A percentile compares a stretch with the other conserved stretches of the same genome.
Conservation (phyloP, 2,888 invertebrate genomes). For the Andrena bucephala region DNA sequence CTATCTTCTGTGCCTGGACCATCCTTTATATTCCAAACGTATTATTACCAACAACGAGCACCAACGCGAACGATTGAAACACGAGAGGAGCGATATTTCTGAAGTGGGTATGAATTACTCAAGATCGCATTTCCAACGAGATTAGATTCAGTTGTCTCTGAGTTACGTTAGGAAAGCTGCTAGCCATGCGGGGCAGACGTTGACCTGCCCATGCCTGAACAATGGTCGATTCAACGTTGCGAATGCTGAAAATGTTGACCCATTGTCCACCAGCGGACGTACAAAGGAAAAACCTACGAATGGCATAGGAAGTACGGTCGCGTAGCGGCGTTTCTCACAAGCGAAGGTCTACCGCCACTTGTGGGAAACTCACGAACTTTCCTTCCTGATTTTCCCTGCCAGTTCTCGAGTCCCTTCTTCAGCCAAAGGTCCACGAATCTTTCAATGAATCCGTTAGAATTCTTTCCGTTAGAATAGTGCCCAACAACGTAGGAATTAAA, state of each 20-base stretch:
- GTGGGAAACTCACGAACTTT: slow-evolving; percentile 52
- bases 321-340: slow-evolving; percentile 54
- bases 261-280: slow-evolving; percentile 63
- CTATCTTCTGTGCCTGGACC: not conserved
- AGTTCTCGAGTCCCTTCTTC: slow-evolving; percentile 2
- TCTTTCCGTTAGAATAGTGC: not conserved
- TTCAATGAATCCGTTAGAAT: slow-evolving; percentile 1
- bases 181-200: slow-evolving; percentile 57
- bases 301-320: slow-evolving; percentile 64
- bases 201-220: slow-evolving; percentile 63
- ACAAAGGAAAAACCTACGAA: slow-evolving; percentile 60
- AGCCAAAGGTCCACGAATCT: not conserved
- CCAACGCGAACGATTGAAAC: not conserved
- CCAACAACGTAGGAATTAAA: not conserved
- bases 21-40: not conserved
- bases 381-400: slow-evolving; percentile 26
- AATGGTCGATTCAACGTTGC: slow-evolving; percentile 71
- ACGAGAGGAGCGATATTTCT: not conserved
- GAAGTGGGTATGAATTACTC: no score
- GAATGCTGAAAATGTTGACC: slow-evolving; percentile 70
- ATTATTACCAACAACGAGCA: not conserved
- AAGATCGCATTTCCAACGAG: slow-evolving; percentile 7
- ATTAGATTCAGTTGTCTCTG: slow-evolving; percentile 39
- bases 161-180: slow-evolving; percentile 46
- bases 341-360: slow-evolving; percentile 35